Evolutionary conservation across 2,797 vertebrate species (phyloP), one percentile per base, ranked within the genome.

Genomic region (Pagetopsis macropterus): DNA sequence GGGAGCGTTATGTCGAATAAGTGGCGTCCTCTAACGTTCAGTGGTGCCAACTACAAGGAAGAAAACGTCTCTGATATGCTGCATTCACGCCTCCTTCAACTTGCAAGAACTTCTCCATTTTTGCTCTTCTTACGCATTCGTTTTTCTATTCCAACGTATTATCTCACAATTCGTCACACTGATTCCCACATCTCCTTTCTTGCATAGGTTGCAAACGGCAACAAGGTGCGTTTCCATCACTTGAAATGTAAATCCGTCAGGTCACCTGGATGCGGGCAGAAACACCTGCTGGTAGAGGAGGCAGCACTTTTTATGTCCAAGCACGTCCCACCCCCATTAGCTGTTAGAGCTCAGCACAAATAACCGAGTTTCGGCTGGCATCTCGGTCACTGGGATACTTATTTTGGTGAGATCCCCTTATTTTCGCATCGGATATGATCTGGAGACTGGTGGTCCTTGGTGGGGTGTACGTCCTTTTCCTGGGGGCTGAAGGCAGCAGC

Each of bases 251-350:
- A 65, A 68, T 68, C 70, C 77, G 65, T 51, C 75, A 68, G 82
- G 75, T 71, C 78, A 79, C 59, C 65, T 79, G 76, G 74, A 89
- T 92, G 85, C 87, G 84, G 87, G 92, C 48, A 71, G 41, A 64
- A 68, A 74, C 88, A 89, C 84, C 85, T 88, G 89, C 76, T 56
- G 78, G 72, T 31, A 11, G 61, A 72, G 75, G 55, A 81, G 52
- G 67, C 78, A 59, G 51, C 74, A 9, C 87, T 81, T 89, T 78
- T 12, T 88, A 88, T 87, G 79, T 81, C 56, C 64, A 41, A 65
- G 66, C 74, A 51, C 72, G 67, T 70, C 85, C 82, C 84, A 81
- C 84, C 52, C 65, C 40, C 76, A 62, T 51, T 48, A 49, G 54
- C 27, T 33, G 65, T 63, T 2, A 67, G 45, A 65, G 70, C 59